Evolutionary conservation across 2,797 vertebrate species (phyloP).

Genomic region (Ctenosaura bakeri): DNA sequence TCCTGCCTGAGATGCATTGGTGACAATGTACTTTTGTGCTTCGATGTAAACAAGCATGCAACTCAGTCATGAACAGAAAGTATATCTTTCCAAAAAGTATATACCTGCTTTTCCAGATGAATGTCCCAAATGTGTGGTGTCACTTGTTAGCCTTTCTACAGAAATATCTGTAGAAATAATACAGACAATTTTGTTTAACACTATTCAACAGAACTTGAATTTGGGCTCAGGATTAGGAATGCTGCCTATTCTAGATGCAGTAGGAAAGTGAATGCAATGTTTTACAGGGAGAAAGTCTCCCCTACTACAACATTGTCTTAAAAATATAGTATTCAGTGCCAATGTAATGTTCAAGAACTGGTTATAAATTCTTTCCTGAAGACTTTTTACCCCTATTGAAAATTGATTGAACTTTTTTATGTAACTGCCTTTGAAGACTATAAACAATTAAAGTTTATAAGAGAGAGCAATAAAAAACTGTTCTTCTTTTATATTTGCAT

Average conservation of each 20-base stretch:
- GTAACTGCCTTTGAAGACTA: slow-evolving; percentile 39
- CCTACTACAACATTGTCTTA: not conserved
- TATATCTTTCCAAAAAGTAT: not conserved
- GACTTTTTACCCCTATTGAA: slow-evolving; percentile 19
- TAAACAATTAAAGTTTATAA: slow-evolving; percentile 18
- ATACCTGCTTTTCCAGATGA: not conserved
- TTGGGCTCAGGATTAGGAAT: not conserved
- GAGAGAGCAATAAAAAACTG: not conserved
- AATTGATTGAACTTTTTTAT: slow-evolving; percentile 37
- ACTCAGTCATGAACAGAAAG: not conserved
- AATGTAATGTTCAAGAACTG: not conserved
- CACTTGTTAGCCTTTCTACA: not conserved
- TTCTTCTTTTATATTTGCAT: slow-evolving; percentile 20
- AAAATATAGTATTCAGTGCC: not conserved
- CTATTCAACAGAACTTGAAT: not conserved
- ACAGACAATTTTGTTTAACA: not conserved
- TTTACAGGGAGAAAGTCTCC: not conserved
- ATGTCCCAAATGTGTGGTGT: not conserved
- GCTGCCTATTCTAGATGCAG: no score
- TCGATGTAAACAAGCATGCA: not conserved
- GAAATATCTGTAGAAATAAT: slow-evolving; percentile 1
- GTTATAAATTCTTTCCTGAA: slow-evolving; percentile 11
- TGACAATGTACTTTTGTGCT: not conserved
- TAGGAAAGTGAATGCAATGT: not conserved
- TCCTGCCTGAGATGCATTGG: no score